Base-by-base conservation (phyloP, 2,113 vertebrate species). In the Pteronura brasiliensis region DNA sequence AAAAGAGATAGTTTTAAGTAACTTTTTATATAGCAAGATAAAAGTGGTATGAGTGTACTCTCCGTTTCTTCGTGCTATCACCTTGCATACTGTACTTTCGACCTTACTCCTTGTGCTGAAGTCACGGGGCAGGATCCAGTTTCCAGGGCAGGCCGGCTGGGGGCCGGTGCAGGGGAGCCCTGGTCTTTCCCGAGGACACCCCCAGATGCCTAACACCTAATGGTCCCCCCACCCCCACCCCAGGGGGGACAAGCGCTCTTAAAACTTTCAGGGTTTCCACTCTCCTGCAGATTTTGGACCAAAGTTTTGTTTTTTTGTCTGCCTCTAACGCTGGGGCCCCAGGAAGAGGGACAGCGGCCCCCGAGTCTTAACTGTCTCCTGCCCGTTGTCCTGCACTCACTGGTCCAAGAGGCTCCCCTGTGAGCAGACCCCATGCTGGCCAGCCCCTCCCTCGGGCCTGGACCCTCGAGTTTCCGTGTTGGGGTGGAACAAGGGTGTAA, bases 241-340 rank as follows among this genome's bases (percentile, higher is more conserved):
- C 76, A 9, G 74, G 93, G 96, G 97, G 98, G 74, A 98, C 96
- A 77, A 96, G 96, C 93, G 8, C 97, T 97, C 98, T 98, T 98
- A 55, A 95, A 95, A 97, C 96, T 98, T 98, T 98, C 98, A 98
- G 98, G 98, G 98, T 97, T 98, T 98, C 97, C 98, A 97, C 55
- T 79, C 98, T 98, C 97, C 98, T 98, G 98, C 98, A 98, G 98
- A 98, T 98, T 98, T 98, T 99, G 99, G 99, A 99, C 99, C 99
- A 99, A 99, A 99, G 99, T 99, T 98, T 94, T 84, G 95, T 98
- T 98, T 98, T 96, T 97, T 81, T 96, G 95, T 98, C 97, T 96
- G 94, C 95, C 85, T 96, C 98, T 97, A 97, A 97, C 95, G 90
- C 94, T 7, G 97, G 93, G 80, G 94, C 96, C 95, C 98, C 88